phyloP scores from a whole-genome alignment of 2,888 invertebrate genomes.

The Ganaspis brasiliensis region DNA sequence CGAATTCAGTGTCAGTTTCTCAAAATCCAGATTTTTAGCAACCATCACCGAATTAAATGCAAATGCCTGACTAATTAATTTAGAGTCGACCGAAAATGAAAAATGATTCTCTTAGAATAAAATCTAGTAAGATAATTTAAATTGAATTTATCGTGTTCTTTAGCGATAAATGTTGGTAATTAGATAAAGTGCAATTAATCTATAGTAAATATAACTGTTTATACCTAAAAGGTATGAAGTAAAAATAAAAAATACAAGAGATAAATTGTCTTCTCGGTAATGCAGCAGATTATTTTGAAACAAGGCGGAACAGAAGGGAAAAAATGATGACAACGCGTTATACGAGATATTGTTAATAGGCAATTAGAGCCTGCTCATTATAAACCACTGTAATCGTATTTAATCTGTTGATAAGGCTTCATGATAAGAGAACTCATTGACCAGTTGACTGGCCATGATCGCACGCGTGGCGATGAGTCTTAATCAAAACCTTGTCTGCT shows the following conservation, averaged over 20 bases:
- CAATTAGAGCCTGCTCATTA: constrained; percentile 35
- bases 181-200: constrained; percentile 10
- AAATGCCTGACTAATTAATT: too few relatives aligned
- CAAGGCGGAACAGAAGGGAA: constrained; percentile 1
- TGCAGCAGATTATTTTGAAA: background rate
- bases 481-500: background rate
- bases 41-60: too few relatives aligned
- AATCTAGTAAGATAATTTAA: background rate
- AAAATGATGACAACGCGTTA: constrained; percentile 36
- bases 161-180: background rate
- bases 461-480: constrained; percentile 1
- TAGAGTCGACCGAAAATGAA: too few relatives aligned
- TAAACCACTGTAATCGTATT: constrained; percentile 30
- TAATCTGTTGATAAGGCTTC: constrained; percentile 33
- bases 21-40: too few relatives aligned
- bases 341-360: constrained; percentile 40
- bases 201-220: background rate
- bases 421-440: constrained; percentile 34
- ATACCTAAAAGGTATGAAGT: background rate
- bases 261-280: background rate
- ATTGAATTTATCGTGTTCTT: constrained; percentile 3
- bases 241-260: background rate
- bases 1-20: too few relatives aligned
- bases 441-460: background rate
- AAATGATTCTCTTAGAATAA: too few relatives aligned